A percentile compares a stretch with the other conserved stretches of the same genome.
Evolutionary conservation across 2,113 vertebrate genomes (phyloP).

Genomic region (Lates calcarifer): DNA sequence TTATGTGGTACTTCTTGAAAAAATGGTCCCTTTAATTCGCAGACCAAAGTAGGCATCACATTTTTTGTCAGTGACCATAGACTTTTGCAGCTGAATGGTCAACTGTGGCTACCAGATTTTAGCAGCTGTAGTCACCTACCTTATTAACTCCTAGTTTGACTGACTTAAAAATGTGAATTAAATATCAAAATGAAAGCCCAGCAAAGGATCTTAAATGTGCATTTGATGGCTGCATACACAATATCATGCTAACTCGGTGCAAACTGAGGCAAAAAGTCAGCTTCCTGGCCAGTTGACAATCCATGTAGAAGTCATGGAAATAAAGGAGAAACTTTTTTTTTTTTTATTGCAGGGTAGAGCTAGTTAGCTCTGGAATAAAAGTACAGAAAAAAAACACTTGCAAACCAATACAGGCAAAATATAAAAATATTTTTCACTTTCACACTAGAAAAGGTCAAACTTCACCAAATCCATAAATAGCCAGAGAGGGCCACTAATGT

Average conservation of each 20-base stretch:
- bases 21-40: background rate
- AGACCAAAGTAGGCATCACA: background rate
- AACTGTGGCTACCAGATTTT: background rate
- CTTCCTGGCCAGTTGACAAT: background rate
- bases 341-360: background rate
- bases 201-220: background rate
- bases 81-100: background rate
- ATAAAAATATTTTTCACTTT: background rate
- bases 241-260: too few relatives aligned
- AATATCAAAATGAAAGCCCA: background rate
- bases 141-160: background rate
- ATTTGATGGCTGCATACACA: background rate
- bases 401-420: background rate
- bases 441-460: too few relatives aligned
- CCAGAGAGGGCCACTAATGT: too few relatives aligned
- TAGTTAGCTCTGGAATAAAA: background rate
- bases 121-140: background rate
- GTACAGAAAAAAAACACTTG: background rate
- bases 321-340: background rate
- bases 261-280: background rate
- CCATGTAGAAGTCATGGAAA: background rate
- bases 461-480: too few relatives aligned
- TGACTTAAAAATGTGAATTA: background rate
- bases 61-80: background rate
- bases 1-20: too few relatives aligned